Evolutionary conservation across 2,113 vertebrate genomes (phyloP), one percentile per base, ranked within the genome.

Genomic region (Lathamus discolor): DNA sequence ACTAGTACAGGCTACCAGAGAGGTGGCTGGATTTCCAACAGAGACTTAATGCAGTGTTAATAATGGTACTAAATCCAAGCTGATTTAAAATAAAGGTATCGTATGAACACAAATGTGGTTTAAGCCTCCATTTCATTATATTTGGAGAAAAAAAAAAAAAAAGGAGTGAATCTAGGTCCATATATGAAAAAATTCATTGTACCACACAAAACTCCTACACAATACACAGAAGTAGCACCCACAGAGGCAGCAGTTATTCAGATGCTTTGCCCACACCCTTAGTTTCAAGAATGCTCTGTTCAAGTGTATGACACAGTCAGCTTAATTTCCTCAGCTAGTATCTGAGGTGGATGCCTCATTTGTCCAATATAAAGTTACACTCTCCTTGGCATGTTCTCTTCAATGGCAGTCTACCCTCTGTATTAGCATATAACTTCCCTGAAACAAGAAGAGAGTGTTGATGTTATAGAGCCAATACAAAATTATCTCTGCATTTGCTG

Each of bases 321-420:
- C 57, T 77, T 90, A 23, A 92, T 81, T 76, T 96, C 22, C 70
- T 90, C 74, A 64, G 49, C 43, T 81, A 52, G 51, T 37, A 57
- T 33, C 88, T 15, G 51, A 97, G 49, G 61, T 72, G 59, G 69
- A 74, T 70, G 39, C 15, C 86, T 86, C 39, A 86, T 86, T 74
- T 69, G n/a, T 17, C 48, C 57, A 33, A 7, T 13, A 28, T 44
- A 51, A 69, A 66, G 80, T 59, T 51, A 59, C 41, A 29, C n/a
- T 86, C 90, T 89, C 93, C 81, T 88, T 61, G 43, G 67, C 59
- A 90, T 6, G 1, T 68, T 86, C 70, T 84, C 69, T 82, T 83
- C 94, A 91, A 72, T 69, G 68, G 88, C 91, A 93, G 46, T 13
- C 82, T 90, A 89, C 55, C 95, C 92, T 96, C 68, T 4, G 22